Conservation (phyloP, 2,797 vertebrate species). For the Todus mexicanus region DNA sequence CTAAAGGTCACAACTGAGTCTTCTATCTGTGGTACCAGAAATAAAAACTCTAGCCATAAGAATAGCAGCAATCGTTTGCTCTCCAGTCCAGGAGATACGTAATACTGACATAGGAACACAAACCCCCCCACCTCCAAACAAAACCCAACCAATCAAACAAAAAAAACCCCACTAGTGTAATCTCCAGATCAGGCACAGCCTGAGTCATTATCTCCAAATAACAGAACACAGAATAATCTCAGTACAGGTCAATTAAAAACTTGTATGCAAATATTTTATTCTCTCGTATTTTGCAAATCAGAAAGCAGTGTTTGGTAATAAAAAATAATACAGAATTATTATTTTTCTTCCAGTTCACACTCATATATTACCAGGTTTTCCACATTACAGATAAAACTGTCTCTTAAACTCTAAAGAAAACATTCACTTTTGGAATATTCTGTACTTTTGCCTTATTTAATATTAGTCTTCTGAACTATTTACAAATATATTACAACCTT, state of each 20-base stretch:
- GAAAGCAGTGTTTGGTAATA: conserved; percentile 76
- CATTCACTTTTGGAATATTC: conserved; percentile 20
- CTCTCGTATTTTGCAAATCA: conserved; percentile 70
- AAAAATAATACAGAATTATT: conserved; percentile 77
- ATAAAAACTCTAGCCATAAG: not conserved
- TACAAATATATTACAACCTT: conserved; percentile 80
- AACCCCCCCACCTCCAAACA: not conserved
- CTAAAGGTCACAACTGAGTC: not conserved
- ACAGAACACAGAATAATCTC: conserved; percentile 8
- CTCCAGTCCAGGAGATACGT: not conserved
- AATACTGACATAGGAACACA: not conserved
- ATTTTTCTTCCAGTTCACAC: conserved; percentile 67
- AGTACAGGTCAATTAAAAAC: conserved; percentile 65
- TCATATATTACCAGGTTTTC: conserved; percentile 63
- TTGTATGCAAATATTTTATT: conserved; percentile 78
- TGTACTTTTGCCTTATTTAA: conserved; percentile 55
- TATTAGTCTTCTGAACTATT: conserved; percentile 73
- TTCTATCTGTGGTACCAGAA: not conserved
- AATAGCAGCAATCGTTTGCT: not conserved
- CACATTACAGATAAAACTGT: conserved; percentile 39
- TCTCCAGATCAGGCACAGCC: not conserved
- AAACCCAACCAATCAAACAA: accelerated
- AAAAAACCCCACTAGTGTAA: accelerated
- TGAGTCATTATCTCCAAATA: not conserved
- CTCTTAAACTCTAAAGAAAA: conserved; percentile 22